These are phyloP conservation scores for Acanthaster planci DNA, from an alignment of 35 echinoderm and acorn worm genomes.

Conservation along the genomic window DNA sequence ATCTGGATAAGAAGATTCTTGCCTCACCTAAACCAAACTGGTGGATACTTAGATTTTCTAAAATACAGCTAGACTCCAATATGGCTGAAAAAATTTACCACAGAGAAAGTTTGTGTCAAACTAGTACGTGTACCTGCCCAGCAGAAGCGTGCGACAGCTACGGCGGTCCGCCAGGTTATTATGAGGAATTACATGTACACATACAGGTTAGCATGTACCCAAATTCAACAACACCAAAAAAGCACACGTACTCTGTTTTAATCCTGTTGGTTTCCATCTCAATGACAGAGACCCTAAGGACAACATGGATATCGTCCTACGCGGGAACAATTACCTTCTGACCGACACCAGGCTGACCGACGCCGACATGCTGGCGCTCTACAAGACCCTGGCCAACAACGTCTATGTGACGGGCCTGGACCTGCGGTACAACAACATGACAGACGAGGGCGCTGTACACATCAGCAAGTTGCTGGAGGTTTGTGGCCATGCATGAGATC, in stretches of 20 bases:
- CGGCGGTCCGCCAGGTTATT: too few relatives aligned
- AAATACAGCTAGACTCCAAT: too few relatives aligned
- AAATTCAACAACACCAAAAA: background rate
- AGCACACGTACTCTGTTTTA: too few relatives aligned
- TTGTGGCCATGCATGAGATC: background rate
- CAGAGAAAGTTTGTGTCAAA: too few relatives aligned
- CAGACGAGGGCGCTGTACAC: conserved; percentile 81
- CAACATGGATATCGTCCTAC: conserved; percentile 78
- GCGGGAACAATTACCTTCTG: conserved; percentile 89
- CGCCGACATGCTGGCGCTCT: conserved; percentile 52
- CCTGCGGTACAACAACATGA: conserved; percentile 76
- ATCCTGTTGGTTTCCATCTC: background rate
- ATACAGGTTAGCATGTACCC: background rate
- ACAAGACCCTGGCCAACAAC: conserved; percentile 81
- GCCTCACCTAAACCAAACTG: too few relatives aligned
- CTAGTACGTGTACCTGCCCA: too few relatives aligned
- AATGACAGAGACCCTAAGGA: conserved; percentile 78
- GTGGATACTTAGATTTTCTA: too few relatives aligned
- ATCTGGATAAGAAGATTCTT: too few relatives aligned
- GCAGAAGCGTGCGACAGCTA: too few relatives aligned
- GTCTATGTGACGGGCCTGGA: conserved; percentile 74
- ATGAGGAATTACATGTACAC: background rate
- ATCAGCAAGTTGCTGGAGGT: conserved; percentile 81
- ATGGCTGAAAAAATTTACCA: too few relatives aligned
- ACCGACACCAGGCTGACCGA: conserved; percentile 77